Evolutionary conservation across 53 echinoderm and acorn worm species (phyloP).

Genomic region (Henricia sp.): DNA sequence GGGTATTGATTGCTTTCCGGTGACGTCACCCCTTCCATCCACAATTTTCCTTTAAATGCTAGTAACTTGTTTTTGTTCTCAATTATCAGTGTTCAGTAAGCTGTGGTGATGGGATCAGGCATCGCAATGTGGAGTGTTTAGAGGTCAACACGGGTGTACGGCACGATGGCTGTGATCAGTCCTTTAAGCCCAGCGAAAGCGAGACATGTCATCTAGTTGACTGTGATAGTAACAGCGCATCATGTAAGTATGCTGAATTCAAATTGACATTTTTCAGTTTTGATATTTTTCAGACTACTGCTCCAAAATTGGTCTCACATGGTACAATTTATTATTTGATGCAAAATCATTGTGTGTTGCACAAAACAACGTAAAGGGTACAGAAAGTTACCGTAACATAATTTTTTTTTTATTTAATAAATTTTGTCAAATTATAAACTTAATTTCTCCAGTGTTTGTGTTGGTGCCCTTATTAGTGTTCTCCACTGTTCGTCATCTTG

Average conservation of each 20-base stretch:
- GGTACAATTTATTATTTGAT: background rate
- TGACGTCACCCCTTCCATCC: too few species aligned
- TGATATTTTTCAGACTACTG: background rate
- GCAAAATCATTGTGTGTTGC: background rate
- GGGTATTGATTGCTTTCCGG: too few species aligned
- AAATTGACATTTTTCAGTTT: too few species aligned
- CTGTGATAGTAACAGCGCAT: constrained; percentile 50
- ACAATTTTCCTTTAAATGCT: too few species aligned
- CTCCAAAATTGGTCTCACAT: background rate
- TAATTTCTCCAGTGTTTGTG: background rate
- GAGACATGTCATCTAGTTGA: constrained; percentile 51
- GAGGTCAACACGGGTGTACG: constrained; percentile 38
- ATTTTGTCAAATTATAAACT: background rate
- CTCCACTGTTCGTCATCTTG: too few species aligned
- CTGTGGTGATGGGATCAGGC: constrained; percentile 71
- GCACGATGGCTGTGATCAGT: constrained; percentile 47
- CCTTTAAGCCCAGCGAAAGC: constrained; percentile 40
- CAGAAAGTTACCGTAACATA: too few species aligned
- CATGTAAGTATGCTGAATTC: constrained; percentile 44
- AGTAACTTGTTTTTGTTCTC: background rate
- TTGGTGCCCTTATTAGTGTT: background rate
- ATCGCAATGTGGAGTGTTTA: constrained; percentile 64
- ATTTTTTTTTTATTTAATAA: too few species aligned
- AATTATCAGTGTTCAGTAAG: constrained; percentile 74
- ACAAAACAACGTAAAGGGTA: background rate